Conservation (phyloP, 2,797 vertebrate genomes). For the Echiichthys vipera region DNA sequence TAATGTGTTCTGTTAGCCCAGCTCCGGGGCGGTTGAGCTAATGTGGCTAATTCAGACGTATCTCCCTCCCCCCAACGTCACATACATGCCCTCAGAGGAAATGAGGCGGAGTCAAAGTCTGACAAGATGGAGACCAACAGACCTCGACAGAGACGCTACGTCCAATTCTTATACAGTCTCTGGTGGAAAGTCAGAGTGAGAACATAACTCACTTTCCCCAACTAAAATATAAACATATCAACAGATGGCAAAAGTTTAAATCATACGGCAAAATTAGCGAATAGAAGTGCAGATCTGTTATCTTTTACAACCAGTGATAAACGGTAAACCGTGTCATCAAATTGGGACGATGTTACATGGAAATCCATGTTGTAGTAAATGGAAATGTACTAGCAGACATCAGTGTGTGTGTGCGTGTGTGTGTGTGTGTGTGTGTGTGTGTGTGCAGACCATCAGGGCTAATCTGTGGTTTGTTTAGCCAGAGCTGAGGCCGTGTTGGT, state of each 20-base stretch:
- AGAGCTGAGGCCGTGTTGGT: constrained; percentile 39
- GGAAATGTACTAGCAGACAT: constrained; percentile 60
- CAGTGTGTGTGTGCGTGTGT: not conserved
- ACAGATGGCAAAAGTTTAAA: not conserved
- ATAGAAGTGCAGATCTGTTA: constrained; percentile 1
- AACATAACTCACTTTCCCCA: not conserved
- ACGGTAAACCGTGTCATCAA: not conserved
- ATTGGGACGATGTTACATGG: not conserved
- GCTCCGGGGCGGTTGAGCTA: too few species aligned
- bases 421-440: constrained; percentile 28
- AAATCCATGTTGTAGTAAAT: not conserved
- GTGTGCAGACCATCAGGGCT: constrained; percentile 33
- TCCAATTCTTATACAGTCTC: too few species aligned
- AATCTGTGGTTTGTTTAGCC: constrained; percentile 64
- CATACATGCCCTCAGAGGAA: too few species aligned
- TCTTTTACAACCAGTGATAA: not conserved
- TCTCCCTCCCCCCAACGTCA: too few species aligned
- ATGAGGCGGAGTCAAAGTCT: too few species aligned
- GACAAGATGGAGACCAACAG: too few species aligned
- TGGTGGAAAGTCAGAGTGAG: not conserved
- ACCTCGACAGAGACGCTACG: too few species aligned
- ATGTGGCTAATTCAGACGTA: too few species aligned
- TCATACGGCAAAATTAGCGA: not conserved
- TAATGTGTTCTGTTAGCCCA: too few species aligned
- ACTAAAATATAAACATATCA: not conserved